Conservation (phyloP, 2,797 vertebrate genomes). For the Simalia tracyae region DNA sequence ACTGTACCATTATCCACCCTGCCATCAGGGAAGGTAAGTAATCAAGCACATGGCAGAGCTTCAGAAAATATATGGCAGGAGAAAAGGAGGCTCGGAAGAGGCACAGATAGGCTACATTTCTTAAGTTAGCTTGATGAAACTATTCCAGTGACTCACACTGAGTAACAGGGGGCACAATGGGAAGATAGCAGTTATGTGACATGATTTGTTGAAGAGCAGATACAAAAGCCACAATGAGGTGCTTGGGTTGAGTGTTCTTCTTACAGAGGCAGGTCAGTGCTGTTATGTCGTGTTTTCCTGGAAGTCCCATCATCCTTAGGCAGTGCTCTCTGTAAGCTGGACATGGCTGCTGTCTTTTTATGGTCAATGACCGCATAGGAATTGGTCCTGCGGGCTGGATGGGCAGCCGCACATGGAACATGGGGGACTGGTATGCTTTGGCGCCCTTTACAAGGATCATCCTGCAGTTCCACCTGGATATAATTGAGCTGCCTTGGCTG, state of each 20-base stretch:
- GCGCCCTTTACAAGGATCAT: slow-evolving; percentile 71
- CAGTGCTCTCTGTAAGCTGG: slow-evolving; percentile 94
- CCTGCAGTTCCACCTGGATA: slow-evolving; percentile 97
- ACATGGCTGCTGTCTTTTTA: slow-evolving; percentile 98
- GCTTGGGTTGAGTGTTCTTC: slow-evolving; percentile 20
- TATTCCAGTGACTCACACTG: not conserved
- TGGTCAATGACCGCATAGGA: slow-evolving; percentile 97
- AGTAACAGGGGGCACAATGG: slow-evolving; percentile 28
- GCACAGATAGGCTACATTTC: slow-evolving; percentile 41
- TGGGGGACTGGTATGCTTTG: slow-evolving; percentile 67
- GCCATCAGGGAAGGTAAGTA: not conserved
- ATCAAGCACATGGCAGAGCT: slow-evolving; percentile 2
- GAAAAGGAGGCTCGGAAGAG: slow-evolving; percentile 4
- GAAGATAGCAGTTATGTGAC: not conserved
- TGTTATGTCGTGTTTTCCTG: slow-evolving; percentile 98
- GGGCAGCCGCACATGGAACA: slow-evolving; percentile 65
- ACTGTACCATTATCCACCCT: not conserved
- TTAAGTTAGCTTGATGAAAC: slow-evolving; percentile 27
- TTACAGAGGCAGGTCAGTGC: slow-evolving; percentile 98
- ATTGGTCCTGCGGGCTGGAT: slow-evolving; percentile 81
- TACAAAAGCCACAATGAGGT: slow-evolving; percentile 7
- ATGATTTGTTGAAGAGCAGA: slow-evolving; percentile 13
- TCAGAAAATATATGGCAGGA: slow-evolving; percentile 31
- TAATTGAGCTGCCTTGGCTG: slow-evolving; percentile 93
- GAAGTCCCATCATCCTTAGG: slow-evolving; percentile 95